Evolutionary conservation across 2,888 invertebrate genomes (phyloP), one percentile per base, ranked within the genome.

Genomic region (Nomada ruficornis): DNA sequence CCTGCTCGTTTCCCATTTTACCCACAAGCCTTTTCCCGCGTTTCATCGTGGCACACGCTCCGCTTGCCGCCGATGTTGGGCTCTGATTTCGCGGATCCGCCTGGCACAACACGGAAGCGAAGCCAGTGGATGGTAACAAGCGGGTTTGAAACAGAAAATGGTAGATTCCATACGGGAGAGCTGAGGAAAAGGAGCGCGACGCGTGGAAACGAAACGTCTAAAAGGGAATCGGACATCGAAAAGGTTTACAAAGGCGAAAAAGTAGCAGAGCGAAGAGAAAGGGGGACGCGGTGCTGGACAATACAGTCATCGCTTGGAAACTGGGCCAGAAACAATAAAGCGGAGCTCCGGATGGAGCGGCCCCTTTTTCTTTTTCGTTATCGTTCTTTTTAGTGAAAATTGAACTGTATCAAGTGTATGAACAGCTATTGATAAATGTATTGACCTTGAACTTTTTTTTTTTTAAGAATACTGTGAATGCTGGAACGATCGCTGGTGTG

Each of bases 151-250:
- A 72, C 67, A 26, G 44, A 60, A 73, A 82, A 74, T 67, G 82
- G 67, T 63, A 74, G 82, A 78, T 67, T 77, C 73, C 64, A 59
- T 68, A 63, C 57, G 26, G 23, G 82, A 50, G 52, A 42, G 44
- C 67, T 55, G 26, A 71, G 74, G 82, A 71, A 82, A 69, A 79
- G 72, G 71, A 57, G 63, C 68, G 72, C 65, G 72, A 82, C 59
- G 60, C 69, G 57, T 73, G 55, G 47, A 76, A 75, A 74, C 80
- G 69, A 73, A 75, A 65, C 82, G 73, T 74, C 82, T 79, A 84
- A 82, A 84, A 83, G 82, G 73, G 84, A 85, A 79, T 84, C 85
- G 85, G 85, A 82, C 85, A 77, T 85, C 82, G 82, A 80, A 77
- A 80, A 80, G 77, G 60, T 77, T 62, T 67, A 79, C 77, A 82